Evolutionary conservation across 2,888 invertebrate species (phyloP), one percentile per base, ranked within the genome.

Genomic region (Troilus luridus): DNA sequence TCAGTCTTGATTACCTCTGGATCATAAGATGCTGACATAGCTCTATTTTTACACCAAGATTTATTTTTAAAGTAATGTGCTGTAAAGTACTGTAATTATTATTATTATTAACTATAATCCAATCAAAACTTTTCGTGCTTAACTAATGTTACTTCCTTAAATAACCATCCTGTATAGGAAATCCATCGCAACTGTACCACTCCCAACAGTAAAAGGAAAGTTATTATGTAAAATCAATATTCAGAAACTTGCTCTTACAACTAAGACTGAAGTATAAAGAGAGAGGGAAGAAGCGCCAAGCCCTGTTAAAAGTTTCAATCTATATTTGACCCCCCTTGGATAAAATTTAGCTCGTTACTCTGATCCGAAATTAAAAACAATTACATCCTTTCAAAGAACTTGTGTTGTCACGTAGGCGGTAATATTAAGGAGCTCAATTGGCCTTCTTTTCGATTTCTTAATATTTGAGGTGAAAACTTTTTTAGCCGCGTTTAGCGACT

Each of bases 291-390:
- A 24, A 41, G 72, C 27, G 17, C 9, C 17, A 5, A 17, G 72
- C 72, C 27, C 41, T 77, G 72, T 77, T 77, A 41, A 77, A 77
- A 77, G 72, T 77, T 77, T 77, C 72, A 41, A 77, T 77, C 72
- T 77, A 77, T 77, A 77, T 27, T 77, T 77, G 72, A 77, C 41
- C 27, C 27, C 72, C 14, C 9, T 19, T 14, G 19, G 27, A 77
- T 77, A 7, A 41, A 77, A 77, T 77, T 77, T 77, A 77, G 27
- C 27, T 19, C 72, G 41, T 77, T 17, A 72, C 6, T 9, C 24
- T 7, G 8, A 17, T 12, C 12, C 27, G 27, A 12, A 77, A 77
- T 77, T 77, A 41, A 0, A 77, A 77, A 77, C 41, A 41, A 77
- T 77, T 41, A 41, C 8, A 17, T 0, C 17, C 72, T 77, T 41